Evolutionary conservation across 2,113 vertebrate genomes (phyloP), one percentile per base, ranked within the genome.

Genomic region (Neotoma lepida): DNA sequence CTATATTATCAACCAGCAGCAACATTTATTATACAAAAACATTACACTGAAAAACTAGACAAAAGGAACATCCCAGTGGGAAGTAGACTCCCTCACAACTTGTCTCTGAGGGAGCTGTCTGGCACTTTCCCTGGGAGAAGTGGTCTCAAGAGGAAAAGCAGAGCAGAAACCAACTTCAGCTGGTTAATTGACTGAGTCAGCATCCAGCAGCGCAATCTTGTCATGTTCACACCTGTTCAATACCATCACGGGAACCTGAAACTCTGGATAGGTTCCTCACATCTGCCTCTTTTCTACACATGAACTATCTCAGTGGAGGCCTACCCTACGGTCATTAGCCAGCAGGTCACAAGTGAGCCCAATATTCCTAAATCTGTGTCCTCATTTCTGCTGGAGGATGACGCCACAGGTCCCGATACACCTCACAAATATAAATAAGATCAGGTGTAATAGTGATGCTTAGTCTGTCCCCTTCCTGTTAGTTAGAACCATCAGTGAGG

Each of bases 391-490:
- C n/a, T 49, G 56, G 56, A 22, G 7, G 44, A 33, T 3, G 33
- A 33, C 9, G 24, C 20, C 66, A 30, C 61, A 24, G 13, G 18
- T 76, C 70, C 46, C 15, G 33, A 10, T 39, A 15, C n/a, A 58
- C 15, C 58, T 81, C 66, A 10, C 44, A 33, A 10, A 85, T 39
- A 56, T 64, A 76, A 84, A 87, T 20, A 33, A 44, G 44, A 71
- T 8, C 30, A 1, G 0, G 2, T 14, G 33, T 0, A 28, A n/a
- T 9, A 4, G 9, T 15, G 13, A 41, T 24, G 73, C 17, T 90
- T 58, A 18, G 15, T 14, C 22, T 26, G 70, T 4, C 17, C 14
- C 5, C 3, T 35, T n/a, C 10, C 68, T 13, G 41, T 44, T 12
- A 56, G 41, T 44, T 12, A 56, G 86, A 77, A 84, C 56, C 41